Evolutionary conservation across 2,888 invertebrate genomes (phyloP), one percentile per base, ranked within the genome.

Genomic region (Cyclophora punctaria): DNA sequence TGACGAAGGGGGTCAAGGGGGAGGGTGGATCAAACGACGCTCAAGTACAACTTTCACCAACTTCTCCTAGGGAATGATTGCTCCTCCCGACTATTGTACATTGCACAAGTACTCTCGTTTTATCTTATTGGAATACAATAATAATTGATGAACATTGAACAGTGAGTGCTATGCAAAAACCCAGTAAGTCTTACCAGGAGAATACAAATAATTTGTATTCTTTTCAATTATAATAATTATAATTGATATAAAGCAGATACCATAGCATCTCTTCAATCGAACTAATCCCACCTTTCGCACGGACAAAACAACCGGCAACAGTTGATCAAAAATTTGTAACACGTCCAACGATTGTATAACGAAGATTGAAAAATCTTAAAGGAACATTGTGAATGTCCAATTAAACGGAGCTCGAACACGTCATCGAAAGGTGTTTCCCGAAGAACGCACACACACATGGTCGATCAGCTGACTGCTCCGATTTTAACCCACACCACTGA

Each of bases 361-460:
- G 64, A 66, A 64, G 60, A 70, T 58, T 69, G 64, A 63, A 75
- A 79, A 77, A 79, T 75, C 73, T 74, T 73, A 72, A 76, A 74
- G 76, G 75, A 87, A 86, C 86, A 87, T 86, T 86, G 83, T 78
- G 83, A 83, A 81, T 82, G 81, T 83, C 87, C 85, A 88, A 87
- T 88, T 88, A 87, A 85, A 83, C 81, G 80, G 75, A 84, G 80
- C 83, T 80, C 80, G 80, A 71, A 80, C 82, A 83, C 88, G 87
- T 88, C 87, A 88, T 87, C 86, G 80, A 82, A 87, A 87, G 88
- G 88, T 88, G 88, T 88, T 88, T 87, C 88, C 88, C 88, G 83
- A 88, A 86, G 88, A 87, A 81, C 81, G 81, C 79, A 78, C 79
- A 73, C 79, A 80, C 80, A 79, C 74, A 78, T 65, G 58, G 63